phyloP scores from a whole-genome alignment of 2,888 invertebrate genomes.

The Chouioia cunea region DNA sequence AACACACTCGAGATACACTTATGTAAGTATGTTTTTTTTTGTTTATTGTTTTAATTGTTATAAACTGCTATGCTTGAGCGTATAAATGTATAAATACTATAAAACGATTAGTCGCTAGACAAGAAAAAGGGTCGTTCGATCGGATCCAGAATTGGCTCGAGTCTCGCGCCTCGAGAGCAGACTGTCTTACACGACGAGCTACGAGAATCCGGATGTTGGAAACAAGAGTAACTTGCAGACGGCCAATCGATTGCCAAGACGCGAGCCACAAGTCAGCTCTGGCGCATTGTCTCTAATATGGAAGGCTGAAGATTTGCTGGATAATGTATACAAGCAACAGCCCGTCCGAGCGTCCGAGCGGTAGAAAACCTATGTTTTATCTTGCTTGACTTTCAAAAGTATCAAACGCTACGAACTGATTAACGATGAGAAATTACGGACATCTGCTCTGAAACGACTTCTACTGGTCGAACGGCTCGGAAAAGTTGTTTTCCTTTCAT shows the following conservation, averaged over 20 bases:
- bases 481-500: constrained; percentile 50
- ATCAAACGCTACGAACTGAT: constrained; percentile 1
- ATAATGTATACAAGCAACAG: constrained; percentile 49
- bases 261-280: constrained; percentile 24
- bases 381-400: neutral
- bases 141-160: constrained; percentile 32
- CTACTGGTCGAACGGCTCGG: constrained; percentile 57
- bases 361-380: constrained; percentile 47
- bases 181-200: constrained; percentile 4
- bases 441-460: constrained; percentile 42
- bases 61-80: constrained; percentile 42
- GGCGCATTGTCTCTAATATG: constrained; percentile 18
- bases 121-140: constrained; percentile 23
- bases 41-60: constrained; percentile 34
- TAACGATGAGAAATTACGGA: constrained; percentile 26
- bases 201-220: constrained; percentile 9
- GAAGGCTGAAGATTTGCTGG: constrained; percentile 47
- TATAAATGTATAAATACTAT: constrained; percentile 49
- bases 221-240: constrained; percentile 20
- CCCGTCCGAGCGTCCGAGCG: constrained; percentile 53
- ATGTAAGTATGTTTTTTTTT: neutral
- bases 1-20: constrained; percentile 45
- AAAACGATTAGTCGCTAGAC: constrained; percentile 43
- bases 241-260: constrained; percentile 1
- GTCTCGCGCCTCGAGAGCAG: constrained; percentile 6